Base-by-base conservation (phyloP, 2,888 invertebrate genomes). In the Gibbula magus region DNA sequence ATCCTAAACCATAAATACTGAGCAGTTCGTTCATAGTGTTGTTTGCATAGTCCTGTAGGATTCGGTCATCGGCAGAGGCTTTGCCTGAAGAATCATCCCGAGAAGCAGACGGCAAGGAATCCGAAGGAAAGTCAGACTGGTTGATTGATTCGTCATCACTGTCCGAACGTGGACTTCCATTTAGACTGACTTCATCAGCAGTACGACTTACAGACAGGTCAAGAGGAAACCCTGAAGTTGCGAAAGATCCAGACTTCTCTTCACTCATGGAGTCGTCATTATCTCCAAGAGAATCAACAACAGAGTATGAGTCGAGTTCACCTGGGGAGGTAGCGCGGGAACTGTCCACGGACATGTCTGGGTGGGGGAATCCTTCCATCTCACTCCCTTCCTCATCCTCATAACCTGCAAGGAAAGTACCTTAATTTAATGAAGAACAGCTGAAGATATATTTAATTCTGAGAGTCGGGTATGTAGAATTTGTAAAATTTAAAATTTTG, bases 11-110 rank as follows among this genome's bases (percentile, higher is more conserved):
- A 91, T 96, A 96, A 88, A 96, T 96, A 39, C 96, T 95, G 79
- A 96, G 93, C 75, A 96, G 93, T 91, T 96, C 96, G 87, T 96
- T 95, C 95, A 96, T 96, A 13, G 96, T 96, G 87, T 95, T 96
- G 94, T 96, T 95, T 3, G 96, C 96, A 91, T 96, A 96, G 89
- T 96, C 96, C 88, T 96, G 94, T 93, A 96, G 94, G 86, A 95
- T 95, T 85, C 53, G 76, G 25, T 77, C 80, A 25, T 85, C 83
- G 10, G 80, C 32, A 16, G 61, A 18, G 10, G 52, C 22, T 51
- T 52, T 53, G 8, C 25, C 77, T 52, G 52, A 18, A 25, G 32
- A 10, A 77, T 5, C 67, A 32, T 51, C 16, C 29, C 51, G 22
- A n/a, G 75, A 45, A 20, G 35, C 45, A 20, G 70, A 76, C 54